Evolutionary conservation across 92 coral and sea anemone species (phyloP).

Genomic region (Palythoa caribaeorum): DNA sequence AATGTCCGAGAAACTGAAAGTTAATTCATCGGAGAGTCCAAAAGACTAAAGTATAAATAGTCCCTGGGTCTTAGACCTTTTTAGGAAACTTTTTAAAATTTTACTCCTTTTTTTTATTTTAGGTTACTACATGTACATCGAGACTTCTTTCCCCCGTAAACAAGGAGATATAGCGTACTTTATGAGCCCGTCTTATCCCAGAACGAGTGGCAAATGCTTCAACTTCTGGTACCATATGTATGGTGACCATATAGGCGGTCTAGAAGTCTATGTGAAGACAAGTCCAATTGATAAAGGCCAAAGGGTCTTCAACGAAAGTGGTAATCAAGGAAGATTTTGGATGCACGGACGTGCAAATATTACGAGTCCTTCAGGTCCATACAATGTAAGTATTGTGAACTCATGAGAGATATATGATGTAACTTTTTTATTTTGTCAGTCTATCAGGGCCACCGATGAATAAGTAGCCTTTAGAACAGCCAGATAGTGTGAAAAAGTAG

Average conservation of each 20-base stretch:
- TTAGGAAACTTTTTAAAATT: background rate
- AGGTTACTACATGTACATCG: slow-evolving; percentile 97
- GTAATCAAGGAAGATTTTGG: slow-evolving; percentile 92
- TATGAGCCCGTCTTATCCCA: slow-evolving; percentile 69
- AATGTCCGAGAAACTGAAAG: no score
- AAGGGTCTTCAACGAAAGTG: slow-evolving; percentile 91
- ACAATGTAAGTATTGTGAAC: slow-evolving; percentile 20
- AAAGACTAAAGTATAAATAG: no score
- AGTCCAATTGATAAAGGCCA: slow-evolving; percentile 60
- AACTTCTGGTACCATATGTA: slow-evolving; percentile 97
- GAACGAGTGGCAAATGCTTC: slow-evolving; percentile 90
- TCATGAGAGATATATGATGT: no score
- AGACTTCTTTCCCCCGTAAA: slow-evolving; percentile 84
- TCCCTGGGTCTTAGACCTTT: background rate
- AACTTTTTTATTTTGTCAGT: no score
- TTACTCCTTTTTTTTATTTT: background rate
- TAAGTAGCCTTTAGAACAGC: no score
- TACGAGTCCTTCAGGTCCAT: slow-evolving; percentile 29
- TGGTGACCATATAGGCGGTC: slow-evolving; percentile 80
- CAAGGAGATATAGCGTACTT: slow-evolving; percentile 82
- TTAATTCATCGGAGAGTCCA: no score
- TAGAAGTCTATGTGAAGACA: slow-evolving; percentile 80
- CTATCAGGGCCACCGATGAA: no score
- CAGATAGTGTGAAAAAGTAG: background rate
- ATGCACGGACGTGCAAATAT: slow-evolving; percentile 86